Evolutionary conservation across 2,888 invertebrate species (phyloP), one percentile per base, ranked within the genome.

Genomic region (Timema cristinae): DNA sequence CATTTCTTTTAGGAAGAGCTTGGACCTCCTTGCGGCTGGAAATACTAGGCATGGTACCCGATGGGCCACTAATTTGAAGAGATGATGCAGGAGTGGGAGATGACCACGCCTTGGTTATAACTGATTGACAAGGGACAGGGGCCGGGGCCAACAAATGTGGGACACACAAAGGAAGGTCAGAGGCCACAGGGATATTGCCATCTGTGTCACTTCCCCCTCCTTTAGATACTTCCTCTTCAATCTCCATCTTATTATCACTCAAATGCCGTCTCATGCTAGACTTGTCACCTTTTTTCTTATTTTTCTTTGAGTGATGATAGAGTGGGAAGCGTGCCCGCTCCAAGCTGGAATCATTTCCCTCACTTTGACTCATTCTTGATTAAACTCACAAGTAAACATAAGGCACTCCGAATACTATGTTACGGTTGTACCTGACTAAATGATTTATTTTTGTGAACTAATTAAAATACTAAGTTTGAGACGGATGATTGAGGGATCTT

Each of bases 351-450:
- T 69, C 68, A 68, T 73, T 73, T 66, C 68, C 73, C 50, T 72
- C 71, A 72, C 72, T 70, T 16, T 75, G 68, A 73, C 69, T 75
- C 74, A 75, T 75, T 73, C 73, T 75, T 68, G 66, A 50, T 66
- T 61, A 73, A 63, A 16, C 32, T 47, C 63, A 11, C 47, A 63
- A 16, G 32, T 63, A 11, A 63, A 47, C 48, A 50, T 15, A 32
- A 66, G n/a, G 16, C 15, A 67, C 50, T 67, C 13, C 16, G 50
- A 32, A 32, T 32, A 47, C 32, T 16, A 52, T 51, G 15, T 51
- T 71, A 56, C 61, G 51, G 16, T 67, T 61, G 56, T 67, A 61
- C 67, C 68, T 68, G 56, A 50, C 47, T 73, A 56, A 59, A 54
- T 32, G 49, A 67, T 15, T 68, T 61, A 72, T 68, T 68, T 50